A percentile compares a stretch with the other conserved stretches of the same genome.
Evolutionary conservation across 2,797 vertebrate species (phyloP).

Genomic region (Coendou prehensilis): DNA sequence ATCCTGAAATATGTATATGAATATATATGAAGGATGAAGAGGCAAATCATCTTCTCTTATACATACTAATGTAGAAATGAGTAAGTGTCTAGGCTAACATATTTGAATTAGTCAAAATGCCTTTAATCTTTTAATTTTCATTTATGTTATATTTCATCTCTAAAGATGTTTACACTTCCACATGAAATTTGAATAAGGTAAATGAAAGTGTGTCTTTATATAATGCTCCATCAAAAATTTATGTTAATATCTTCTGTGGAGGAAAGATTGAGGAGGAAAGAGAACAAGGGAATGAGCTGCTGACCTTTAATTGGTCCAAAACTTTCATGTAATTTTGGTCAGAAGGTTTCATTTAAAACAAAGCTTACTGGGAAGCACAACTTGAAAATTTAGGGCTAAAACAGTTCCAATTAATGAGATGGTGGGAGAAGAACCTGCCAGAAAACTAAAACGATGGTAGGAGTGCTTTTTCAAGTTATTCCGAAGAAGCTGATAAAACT

Average conservation of each 20-base stretch:
- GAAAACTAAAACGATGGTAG: not conserved
- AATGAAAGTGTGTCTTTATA: slow-evolving; percentile 42
- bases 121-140: slow-evolving; percentile 6
- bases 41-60: not conserved
- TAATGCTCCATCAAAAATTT: slow-evolving; percentile 8
- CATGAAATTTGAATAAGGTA: slow-evolving; percentile 43
- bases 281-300: not conserved
- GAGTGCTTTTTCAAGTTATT: not conserved
- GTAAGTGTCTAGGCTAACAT: slow-evolving; percentile 25
- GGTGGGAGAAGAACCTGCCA: not conserved
- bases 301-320: not conserved
- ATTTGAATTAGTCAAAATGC: slow-evolving; percentile 34
- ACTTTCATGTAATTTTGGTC: not conserved
- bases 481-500: not conserved
- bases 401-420: slow-evolving; percentile 7
- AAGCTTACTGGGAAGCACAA: not conserved
- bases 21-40: not conserved
- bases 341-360: slow-evolving; percentile 31
- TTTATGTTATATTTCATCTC: not conserved
- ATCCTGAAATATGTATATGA: slow-evolving; percentile 53
- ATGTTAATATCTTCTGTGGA: not conserved
- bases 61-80: slow-evolving; percentile 17
- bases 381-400: not conserved
- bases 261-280: not conserved
- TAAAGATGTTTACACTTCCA: slow-evolving; percentile 45